Base-by-base conservation (phyloP, 2,797 vertebrate species). In the Zenarchopterus dispar region DNA sequence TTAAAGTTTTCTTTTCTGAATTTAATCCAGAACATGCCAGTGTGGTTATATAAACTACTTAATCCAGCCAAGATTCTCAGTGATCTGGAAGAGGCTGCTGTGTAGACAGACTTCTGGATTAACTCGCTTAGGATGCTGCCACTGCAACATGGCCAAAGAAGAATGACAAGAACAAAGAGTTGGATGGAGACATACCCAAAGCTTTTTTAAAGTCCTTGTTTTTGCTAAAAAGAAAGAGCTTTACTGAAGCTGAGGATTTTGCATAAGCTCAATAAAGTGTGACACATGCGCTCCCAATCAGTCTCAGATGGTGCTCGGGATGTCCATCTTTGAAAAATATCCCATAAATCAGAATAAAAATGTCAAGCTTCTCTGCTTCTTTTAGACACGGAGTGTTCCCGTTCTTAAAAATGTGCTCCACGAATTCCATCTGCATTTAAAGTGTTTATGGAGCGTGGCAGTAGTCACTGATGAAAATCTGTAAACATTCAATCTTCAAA, bases 241-340 rank as follows among this genome's bases (percentile, higher is more conserved):
- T 18, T 43, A n/a, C n/a, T 43, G 42, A 8, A 43, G 51, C 47
- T 33, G 22, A 59, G 56, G 7, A 33, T 54, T 41, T 18, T 21
- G 18, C 18, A 51, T 42, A 0, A 51, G 8, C 43, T 52, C 39
- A 3, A 23, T 52, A 53, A 62, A 70, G 16, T 67, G 56, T 3
- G 22, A 61, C 56, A 59, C 62, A 74, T 18, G 48, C 76, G 74
- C 48, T 62, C 49, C 58, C 54, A 58, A 77, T 84, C 9, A 18
- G 55, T 72, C 62, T 70, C 68, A 74, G 62, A 73, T 75, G 72
- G 18, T 60, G 21, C 8, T 56, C 55, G 50, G 66, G 41, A 78
- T 62, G 55, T 65, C 66, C 28, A 15, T 46, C 39, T 48, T 62
- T 56, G n/a, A 72, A 62, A 36, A 64, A 33, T 9, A 31, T 75